Conservation (phyloP, 1,140 invertebrate genomes). For the Papilio dardanus region DNA sequence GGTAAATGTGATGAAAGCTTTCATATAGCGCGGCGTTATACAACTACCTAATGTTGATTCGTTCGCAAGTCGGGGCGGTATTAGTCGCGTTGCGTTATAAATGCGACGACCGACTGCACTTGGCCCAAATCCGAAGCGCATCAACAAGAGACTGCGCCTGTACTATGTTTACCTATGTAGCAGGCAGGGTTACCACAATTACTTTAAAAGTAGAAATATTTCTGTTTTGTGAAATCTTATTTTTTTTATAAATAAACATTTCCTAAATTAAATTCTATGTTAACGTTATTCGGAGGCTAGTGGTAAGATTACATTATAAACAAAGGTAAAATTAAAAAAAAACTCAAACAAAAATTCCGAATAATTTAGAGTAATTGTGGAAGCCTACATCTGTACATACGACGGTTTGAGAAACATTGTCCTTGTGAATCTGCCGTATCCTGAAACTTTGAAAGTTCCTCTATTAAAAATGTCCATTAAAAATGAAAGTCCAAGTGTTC, state of each 20-base stretch:
- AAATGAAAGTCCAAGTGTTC: no score
- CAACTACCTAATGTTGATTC: neutral
- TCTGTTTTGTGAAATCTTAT: neutral
- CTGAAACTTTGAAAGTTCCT: no score
- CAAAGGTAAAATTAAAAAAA: no score
- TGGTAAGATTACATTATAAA: no score
- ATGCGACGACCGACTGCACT: constrained; percentile 57
- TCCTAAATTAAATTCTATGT: neutral
- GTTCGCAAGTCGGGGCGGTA: neutral
- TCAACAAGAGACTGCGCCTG: constrained; percentile 56
- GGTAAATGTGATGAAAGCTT: neutral
- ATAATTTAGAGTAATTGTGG: no score
- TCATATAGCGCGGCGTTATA: no score
- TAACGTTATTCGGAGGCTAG: neutral
- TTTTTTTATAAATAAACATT: neutral
- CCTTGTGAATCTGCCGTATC: no score
- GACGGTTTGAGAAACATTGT: no score
- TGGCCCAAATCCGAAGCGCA: constrained; percentile 63
- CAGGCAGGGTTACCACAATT: constrained; percentile 1
- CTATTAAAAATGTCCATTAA: no score
- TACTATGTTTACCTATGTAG: constrained; percentile 16
- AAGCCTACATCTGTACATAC: no score
- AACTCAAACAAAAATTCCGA: no score
- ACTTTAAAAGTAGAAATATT: neutral
- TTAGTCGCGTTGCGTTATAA: constrained; percentile 33